Conservation (phyloP, 92 coral and sea anemone species). For the Heteractis magnifica region DNA sequence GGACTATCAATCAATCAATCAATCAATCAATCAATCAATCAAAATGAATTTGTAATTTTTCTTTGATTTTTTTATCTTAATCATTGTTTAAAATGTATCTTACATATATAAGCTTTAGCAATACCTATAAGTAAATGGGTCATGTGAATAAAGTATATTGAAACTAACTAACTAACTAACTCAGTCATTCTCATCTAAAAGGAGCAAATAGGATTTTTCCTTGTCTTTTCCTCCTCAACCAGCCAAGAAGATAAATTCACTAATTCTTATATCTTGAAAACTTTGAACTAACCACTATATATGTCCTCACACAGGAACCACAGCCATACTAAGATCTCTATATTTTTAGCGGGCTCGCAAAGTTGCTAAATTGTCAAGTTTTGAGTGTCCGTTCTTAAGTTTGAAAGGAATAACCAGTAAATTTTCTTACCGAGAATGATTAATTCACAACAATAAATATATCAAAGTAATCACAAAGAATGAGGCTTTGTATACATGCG, state of each 20-base stretch:
- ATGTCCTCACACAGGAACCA: background rate
- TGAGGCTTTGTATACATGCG: background rate
- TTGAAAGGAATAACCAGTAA: background rate
- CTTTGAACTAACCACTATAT: background rate
- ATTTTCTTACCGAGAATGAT: background rate
- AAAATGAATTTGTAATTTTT: no score
- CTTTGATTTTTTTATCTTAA: no score
- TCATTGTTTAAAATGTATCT: no score
- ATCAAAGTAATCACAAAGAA: background rate
- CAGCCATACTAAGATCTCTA: background rate
- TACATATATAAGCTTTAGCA: no score
- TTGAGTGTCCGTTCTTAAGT: background rate
- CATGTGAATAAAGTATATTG: no score
- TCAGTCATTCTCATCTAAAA: background rate
- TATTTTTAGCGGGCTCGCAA: background rate
- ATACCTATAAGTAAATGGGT: no score
- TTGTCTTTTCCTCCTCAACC: background rate
- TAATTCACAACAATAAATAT: background rate
- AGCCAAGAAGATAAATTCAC: background rate
- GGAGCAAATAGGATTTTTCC: background rate
- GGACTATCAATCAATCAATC: no score
- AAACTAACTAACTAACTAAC: no score
- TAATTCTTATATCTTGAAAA: background rate
- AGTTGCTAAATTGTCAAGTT: background rate
- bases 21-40: no score